Evolutionary conservation across 1,140 invertebrate genomes (phyloP).

Genomic region (fruit fly (Drosophila melanogaster)): DNA sequence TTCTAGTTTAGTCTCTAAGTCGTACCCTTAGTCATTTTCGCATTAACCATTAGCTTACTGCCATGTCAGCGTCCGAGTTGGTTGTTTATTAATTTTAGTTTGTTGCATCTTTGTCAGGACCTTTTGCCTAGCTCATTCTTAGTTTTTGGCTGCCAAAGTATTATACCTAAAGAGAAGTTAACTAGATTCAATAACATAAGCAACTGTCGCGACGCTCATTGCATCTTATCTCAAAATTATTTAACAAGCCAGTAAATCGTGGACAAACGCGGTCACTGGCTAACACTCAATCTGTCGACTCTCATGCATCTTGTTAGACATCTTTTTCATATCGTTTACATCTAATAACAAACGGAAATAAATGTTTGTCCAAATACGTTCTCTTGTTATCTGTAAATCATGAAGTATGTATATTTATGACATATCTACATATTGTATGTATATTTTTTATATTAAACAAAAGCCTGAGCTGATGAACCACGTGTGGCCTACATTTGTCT

Average conservation of each 20-base stretch:
- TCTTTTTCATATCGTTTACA: conserved; percentile 52
- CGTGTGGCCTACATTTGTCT: not conserved
- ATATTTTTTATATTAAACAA: conserved; percentile 78
- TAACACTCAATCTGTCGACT: conserved; percentile 39
- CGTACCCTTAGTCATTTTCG: conserved; percentile 59
- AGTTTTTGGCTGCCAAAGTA: conserved; percentile 66
- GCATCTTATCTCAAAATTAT: conserved; percentile 63
- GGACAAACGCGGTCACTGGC: conserved; percentile 8
- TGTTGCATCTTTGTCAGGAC: conserved; percentile 42
- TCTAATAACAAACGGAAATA: conserved; percentile 35
- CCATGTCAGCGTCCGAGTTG: conserved; percentile 64
- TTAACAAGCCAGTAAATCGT: conserved; percentile 19
- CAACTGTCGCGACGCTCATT: conserved; percentile 24
- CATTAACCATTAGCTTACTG: conserved; percentile 66
- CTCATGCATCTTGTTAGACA: conserved; percentile 50
- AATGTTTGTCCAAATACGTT: conserved; percentile 51
- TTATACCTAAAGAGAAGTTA: conserved; percentile 61
- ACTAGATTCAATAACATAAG: conserved; percentile 16
- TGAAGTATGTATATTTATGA: conserved; percentile 57
- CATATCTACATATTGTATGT: conserved; percentile 58
- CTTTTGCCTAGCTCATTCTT: conserved; percentile 37
- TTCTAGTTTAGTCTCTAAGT: conserved; percentile 71
- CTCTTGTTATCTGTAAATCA: conserved; percentile 57
- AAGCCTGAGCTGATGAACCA: conserved; percentile 47
- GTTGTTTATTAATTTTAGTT: conserved; percentile 57